These are phyloP conservation scores for Heliothis subflexa DNA, from an alignment of 1,140 invertebrate species.

Conservation along the genomic window DNA sequence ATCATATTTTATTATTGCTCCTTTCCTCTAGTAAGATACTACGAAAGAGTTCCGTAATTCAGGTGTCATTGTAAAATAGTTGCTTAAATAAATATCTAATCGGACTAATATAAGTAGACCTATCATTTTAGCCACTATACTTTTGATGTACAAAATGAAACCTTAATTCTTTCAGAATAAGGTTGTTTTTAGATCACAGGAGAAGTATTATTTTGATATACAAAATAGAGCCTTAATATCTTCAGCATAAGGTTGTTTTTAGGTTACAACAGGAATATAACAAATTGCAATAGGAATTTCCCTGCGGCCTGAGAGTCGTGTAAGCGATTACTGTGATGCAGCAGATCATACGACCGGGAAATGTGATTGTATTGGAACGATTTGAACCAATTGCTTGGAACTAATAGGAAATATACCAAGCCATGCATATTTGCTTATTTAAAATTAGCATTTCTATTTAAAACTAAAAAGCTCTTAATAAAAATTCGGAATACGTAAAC, in stretches of 20 bases:
- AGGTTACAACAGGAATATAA: neutral
- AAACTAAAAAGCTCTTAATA: too few relatives aligned
- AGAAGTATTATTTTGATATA: neutral
- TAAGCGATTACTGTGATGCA: constrained; percentile 33
- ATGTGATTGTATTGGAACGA: neutral
- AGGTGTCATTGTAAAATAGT: constrained; percentile 30
- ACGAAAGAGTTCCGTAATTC: constrained; percentile 27
- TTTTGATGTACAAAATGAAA: neutral
- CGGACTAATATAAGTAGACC: constrained; percentile 9
- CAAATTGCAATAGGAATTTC: constrained; percentile 21
- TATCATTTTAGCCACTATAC: neutral
- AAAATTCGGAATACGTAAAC: too few relatives aligned
- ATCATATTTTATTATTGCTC: neutral
- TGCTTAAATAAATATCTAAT: neutral
- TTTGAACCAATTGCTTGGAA: constrained; percentile 22
- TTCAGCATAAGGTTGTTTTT: neutral
- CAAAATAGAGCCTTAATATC: neutral
- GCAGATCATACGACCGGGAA: constrained; percentile 1
- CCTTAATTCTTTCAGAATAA: neutral
- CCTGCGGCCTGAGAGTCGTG: constrained; percentile 16
- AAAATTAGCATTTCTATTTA: too few relatives aligned
- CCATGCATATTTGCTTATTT: too few relatives aligned
- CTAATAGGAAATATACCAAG: neutral
- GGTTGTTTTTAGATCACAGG: neutral
- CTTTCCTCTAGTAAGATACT: neutral